Evolutionary conservation across 2,888 invertebrate genomes (phyloP), one percentile per base, ranked within the genome.

Genomic region (Itoplectis maculator): DNA sequence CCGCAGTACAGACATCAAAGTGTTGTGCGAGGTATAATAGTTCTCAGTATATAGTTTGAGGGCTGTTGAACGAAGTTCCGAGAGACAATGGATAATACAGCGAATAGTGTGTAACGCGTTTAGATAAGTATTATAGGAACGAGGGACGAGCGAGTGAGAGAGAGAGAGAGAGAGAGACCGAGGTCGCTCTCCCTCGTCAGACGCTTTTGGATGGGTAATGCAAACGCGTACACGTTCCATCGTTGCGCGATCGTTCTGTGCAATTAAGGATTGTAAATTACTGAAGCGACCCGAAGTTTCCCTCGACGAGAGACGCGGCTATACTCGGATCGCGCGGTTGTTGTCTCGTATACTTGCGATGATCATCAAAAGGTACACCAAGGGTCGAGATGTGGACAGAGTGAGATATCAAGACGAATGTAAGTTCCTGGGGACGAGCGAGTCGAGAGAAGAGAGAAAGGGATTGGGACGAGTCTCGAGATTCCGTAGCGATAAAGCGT

Each of bases 71-170:
- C 69, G 20, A 80, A 83, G 73, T 83, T 83, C 76, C 63, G 59
- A 29, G 80, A 77, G 77, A 83, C 83, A 83, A 83, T 83, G 83
- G 83, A 73, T 83, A 83, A 83, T 77, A 29, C 29, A 80, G 80
- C 73, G 76, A 74, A 83, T 83, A 80, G 77, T 68, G 56, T 80
- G 80, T 80, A 83, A 72, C 63, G 73, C 69, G 73, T 73, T 83
- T 74, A 83, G 79, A 83, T 80, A 59, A 83, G 83, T 74, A 77
- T 74, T 49, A 61, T 45, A 54, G 66, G n/a, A 72, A 66, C 65
- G 66, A 51, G 45, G 45, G 42, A 42, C 40, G 61, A 47, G 45
- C 42, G 29, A 51, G 79, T 37, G 45, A 42, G 76, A 40, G 68
- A 54, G 42, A 29, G 29, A 42, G 79, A 18, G 45, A 45, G 76